phyloP scores from a whole-genome alignment of 2,797 vertebrate species.

The Premnoplex brunnescens region DNA sequence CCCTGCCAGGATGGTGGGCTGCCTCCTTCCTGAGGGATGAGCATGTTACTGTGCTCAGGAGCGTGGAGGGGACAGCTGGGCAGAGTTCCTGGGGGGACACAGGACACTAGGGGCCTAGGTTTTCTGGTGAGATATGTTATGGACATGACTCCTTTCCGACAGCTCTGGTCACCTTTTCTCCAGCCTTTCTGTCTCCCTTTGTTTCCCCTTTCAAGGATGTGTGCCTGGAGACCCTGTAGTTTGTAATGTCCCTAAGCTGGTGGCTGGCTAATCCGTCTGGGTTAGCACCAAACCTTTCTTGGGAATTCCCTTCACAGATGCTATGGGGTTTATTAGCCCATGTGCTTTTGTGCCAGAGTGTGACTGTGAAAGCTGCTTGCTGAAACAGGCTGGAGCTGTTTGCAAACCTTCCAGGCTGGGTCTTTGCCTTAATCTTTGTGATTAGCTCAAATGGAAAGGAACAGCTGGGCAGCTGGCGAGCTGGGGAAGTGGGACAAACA shows the following conservation, averaged over 20 bases:
- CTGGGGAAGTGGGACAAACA: conserved; percentile 31
- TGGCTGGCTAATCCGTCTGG: neutral
- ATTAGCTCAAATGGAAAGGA: conserved; percentile 56
- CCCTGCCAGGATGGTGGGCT: neutral
- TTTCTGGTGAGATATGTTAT: no score
- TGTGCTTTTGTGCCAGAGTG: neutral
- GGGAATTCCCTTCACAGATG: conserved; percentile 20
- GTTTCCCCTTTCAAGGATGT: neutral
- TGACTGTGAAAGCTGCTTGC: conserved; percentile 7
- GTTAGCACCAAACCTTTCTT: neutral
- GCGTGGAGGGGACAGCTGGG: neutral
- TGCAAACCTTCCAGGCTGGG: conserved; percentile 52
- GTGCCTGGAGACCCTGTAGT: neutral
- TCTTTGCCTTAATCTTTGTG: conserved; percentile 58
- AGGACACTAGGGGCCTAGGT: neutral
- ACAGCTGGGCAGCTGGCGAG: conserved; percentile 60
- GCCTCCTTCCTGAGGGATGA: rapidly evolving
- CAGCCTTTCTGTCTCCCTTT: neutral
- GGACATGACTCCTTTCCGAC: neutral
- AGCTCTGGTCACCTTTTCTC: neutral
- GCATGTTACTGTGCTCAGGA: rapidly evolving
- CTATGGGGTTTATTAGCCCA: neutral
- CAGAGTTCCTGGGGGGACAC: rapidly evolving
- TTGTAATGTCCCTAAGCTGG: neutral
- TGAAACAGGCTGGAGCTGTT: conserved; percentile 34